These are phyloP conservation scores for Turdus rufiventris DNA, from an alignment of 2,113 vertebrate species.

Conservation along the genomic window DNA sequence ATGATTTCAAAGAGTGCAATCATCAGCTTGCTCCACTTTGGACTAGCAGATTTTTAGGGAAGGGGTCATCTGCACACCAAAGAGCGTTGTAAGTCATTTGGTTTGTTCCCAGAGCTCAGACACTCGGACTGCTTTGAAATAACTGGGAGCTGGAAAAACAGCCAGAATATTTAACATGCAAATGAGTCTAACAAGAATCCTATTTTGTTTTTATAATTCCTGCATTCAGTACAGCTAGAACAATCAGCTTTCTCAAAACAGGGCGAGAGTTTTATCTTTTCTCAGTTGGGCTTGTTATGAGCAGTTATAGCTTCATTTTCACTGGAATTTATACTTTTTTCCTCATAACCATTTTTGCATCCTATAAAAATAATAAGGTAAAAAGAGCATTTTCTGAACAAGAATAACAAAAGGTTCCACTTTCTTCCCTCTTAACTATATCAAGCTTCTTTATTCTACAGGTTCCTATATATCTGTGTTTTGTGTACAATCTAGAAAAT, in stretches of 20 bases:
- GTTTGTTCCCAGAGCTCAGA: constrained; percentile 49
- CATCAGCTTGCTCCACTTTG: background rate
- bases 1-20: constrained; percentile 29
- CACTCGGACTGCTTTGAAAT: constrained; percentile 44
- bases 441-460: background rate
- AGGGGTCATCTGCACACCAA: constrained; percentile 61
- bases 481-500: background rate
- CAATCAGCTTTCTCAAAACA: constrained; percentile 23
- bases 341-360: background rate
- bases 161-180: constrained; percentile 52
- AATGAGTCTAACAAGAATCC: constrained; percentile 22
- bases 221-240: background rate
- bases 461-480: background rate
- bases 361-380: background rate
- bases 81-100: background rate
- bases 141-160: constrained; percentile 48
- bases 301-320: background rate
- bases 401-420: background rate
- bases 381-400: background rate
- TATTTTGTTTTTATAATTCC: constrained; percentile 58
- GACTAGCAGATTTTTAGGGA: constrained; percentile 35
- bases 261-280: background rate
- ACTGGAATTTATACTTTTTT: background rate
- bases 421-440: background rate
- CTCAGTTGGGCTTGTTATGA: background rate